Conservation (phyloP, 2,888 invertebrate species). For the Tetrapedia diversipes region DNA sequence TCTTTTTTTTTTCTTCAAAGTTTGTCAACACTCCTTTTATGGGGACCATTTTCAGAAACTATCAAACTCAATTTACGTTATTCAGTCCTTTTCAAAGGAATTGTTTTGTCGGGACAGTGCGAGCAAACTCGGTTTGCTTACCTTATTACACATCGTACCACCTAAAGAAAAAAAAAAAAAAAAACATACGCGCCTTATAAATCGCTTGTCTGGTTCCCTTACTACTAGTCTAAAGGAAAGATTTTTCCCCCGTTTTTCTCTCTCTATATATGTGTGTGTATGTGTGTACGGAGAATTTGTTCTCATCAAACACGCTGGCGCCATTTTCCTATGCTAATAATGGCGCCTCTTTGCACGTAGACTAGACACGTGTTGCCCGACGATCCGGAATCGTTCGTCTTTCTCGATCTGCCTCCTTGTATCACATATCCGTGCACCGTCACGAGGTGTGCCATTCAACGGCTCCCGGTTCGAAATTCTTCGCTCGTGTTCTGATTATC, state of each 20-base stretch:
- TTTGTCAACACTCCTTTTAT: no score
- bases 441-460: conserved; percentile 19
- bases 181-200: conserved; percentile 18
- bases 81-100: not conserved
- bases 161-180: no score
- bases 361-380: conserved; percentile 64
- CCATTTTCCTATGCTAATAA: not conserved
- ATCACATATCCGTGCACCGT: conserved; percentile 66
- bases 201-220: conserved; percentile 31
- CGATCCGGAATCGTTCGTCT: conserved; percentile 17
- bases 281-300: conserved; percentile 5
- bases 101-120: not conserved
- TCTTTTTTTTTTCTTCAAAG: no score
- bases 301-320: conserved; percentile 8
- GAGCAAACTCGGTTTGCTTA: conserved; percentile 36
- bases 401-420: conserved; percentile 32
- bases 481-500: no score
- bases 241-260: not conserved
- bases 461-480: no score
- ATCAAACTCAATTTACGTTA: no score
- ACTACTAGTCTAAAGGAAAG: conserved; percentile 11
- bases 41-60: no score
- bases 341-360: conserved; percentile 62
- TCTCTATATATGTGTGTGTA: not conserved
- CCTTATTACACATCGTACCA: conserved; percentile 46